Base-by-base conservation (phyloP, 2,888 invertebrate genomes). In the Xanthorhoe spadicearia region DNA sequence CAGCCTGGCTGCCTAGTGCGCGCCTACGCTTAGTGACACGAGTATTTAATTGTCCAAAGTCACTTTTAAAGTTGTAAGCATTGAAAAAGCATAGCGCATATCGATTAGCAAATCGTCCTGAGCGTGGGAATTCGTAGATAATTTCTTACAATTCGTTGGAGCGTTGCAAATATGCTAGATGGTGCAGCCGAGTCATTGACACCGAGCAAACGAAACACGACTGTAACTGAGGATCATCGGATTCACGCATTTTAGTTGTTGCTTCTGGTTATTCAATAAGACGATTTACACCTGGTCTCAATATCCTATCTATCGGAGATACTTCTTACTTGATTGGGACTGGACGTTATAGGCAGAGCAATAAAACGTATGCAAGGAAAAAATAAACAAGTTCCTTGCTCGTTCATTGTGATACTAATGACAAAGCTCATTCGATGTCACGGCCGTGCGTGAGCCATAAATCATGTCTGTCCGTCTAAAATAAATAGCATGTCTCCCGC, bases 81-180 rank as follows among this genome's bases (percentile, higher is more conserved):
- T 46, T 46, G 43, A 65, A 65, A 67, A 68, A 68, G 57, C 68
- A 68, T 68, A 68, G 54, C 61, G 68, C 64, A 68, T 69, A 67
- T 64, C 69, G 70, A 72, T 71, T 68, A 66, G 70, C 68, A 70
- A 74, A 70, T 74, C 66, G 68, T 72, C 70, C 73, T 74, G 75
- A 83, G 77, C 87, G 88, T 87, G 87, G 84, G 87, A 88, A 87
- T 71, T 77, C 70, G 71, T 79, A 76, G 78, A 79, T 81, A 79
- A 76, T 78, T 83, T 83, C 78, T 83, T 81, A 79, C 75, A 77
- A 82, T 75, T 77, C 86, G 77, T 77, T 85, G 82, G 80, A 84
- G 87, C 88, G 86, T 85, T 84, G 81, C 85, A 82, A 86, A 87
- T 83, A 84, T 82, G 78, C 78, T 77, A 78, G 76, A 69, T 75